Evolutionary conservation across 2,113 vertebrate genomes (phyloP).

Genomic region (Zosterops hypoxanthus): DNA sequence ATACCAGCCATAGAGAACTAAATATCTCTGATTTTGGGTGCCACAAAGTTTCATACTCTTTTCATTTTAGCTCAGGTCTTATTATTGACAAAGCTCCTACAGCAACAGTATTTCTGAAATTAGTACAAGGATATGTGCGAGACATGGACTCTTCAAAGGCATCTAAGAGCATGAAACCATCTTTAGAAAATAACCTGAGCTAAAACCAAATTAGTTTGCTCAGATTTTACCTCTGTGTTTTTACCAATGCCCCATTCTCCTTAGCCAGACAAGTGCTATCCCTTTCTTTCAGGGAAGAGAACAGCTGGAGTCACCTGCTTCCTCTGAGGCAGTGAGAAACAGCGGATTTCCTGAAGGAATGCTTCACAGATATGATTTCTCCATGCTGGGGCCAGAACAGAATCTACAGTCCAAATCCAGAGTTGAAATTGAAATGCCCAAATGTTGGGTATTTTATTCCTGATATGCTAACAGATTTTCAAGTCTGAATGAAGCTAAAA

Average conservation of each 20-base stretch:
- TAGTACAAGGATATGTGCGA: neutral
- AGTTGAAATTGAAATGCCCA: neutral
- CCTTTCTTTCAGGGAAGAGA: neutral
- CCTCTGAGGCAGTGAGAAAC: neutral
- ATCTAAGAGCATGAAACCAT: neutral
- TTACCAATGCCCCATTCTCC: neutral
- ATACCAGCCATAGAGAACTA: neutral
- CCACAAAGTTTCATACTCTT: neutral
- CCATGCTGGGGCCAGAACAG: neutral
- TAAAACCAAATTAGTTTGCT: neutral
- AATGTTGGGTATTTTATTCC: neutral
- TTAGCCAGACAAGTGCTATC: neutral
- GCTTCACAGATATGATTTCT: neutral
- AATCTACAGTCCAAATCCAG: neutral
- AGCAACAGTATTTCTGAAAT: neutral
- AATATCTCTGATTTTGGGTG: neutral
- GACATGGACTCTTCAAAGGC: neutral
- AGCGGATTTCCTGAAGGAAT: neutral
- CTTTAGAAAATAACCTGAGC: neutral
- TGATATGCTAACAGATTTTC: neutral
- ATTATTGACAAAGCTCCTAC: neutral
- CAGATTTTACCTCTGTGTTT: neutral
- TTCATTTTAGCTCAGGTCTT: neutral
- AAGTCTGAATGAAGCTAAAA: neutral
- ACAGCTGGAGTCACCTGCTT: neutral